These are phyloP conservation scores for Thyatira batis DNA, from an alignment of 2,888 invertebrate species.

Conservation along the genomic window DNA sequence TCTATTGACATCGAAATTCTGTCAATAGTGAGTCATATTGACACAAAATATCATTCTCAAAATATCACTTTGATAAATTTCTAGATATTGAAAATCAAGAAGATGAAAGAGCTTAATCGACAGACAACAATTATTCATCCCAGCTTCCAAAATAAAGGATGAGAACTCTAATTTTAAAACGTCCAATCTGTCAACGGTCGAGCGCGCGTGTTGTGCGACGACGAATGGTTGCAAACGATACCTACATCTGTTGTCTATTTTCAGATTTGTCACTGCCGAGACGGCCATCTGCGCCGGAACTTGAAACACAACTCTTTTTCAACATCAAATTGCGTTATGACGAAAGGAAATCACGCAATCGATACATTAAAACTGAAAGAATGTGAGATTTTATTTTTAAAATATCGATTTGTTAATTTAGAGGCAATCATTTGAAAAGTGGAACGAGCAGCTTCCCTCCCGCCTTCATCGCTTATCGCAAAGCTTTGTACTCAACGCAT, in stretches of 20 bases:
- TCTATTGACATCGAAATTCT: background rate
- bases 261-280: constrained; percentile 69
- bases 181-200: constrained; percentile 80
- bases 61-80: background rate
- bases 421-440: constrained; percentile 48
- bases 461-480: constrained; percentile 69
- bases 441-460: constrained; percentile 58
- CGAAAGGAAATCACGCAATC: constrained; percentile 42
- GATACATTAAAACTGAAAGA: constrained; percentile 35
- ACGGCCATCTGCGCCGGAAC: constrained; percentile 71
- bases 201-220: constrained; percentile 77
- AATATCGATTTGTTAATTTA: constrained; percentile 54
- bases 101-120: constrained; percentile 49
- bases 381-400: constrained; percentile 38
- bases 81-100: constrained; percentile 11
- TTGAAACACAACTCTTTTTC: constrained; percentile 58
- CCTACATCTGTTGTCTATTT: constrained; percentile 79
- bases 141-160: constrained; percentile 71
- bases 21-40: background rate
- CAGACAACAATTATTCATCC: constrained; percentile 69
- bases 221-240: constrained; percentile 77
- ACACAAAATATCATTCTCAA: background rate
- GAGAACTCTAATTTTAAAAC: constrained; percentile 73
- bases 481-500: constrained; percentile 76
- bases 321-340: constrained; percentile 33